Base-by-base conservation (phyloP, 2,888 invertebrate species). In the Pyrgus malvae region DNA sequence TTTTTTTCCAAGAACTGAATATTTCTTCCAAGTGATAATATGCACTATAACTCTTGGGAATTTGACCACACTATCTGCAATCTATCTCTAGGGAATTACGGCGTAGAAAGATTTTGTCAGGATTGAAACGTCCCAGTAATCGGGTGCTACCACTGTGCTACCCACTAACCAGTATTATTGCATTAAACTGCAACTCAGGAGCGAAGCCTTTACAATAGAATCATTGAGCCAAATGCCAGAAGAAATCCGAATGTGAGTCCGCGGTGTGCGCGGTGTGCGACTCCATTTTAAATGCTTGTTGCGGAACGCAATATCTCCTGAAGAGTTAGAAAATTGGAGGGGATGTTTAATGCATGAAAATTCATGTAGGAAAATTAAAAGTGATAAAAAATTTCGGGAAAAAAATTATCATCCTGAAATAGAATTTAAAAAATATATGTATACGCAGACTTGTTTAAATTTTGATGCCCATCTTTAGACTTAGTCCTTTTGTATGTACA, bases 101-200 rank as follows among this genome's bases (percentile, higher is more conserved):
- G 40, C 49, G 29, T 44, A 44, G 25, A 31, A 23, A 31, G 42
- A 42, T 35, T 42, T 42, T 14, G 42, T 31, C 11, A 35, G 50
- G 50, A 42, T 42, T 50, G 27, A 23, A 50, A 25, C 33, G 50
- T 51, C 50, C 35, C 31, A 19, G 35, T 51, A 51, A 53, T 53
- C 37, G 53, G 29, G 45, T 45, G 53, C 45, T n/a, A n/a, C n/a
- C n/a, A n/a, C n/a, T n/a, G n/a, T n/a, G n/a, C n/a, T n/a, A 53
- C 53, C 53, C 45, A 53, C 53, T 53, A 48, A 48, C 48, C 44
- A 53, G 27, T 29, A 37, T 53, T 53, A 53, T 53, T 53, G 53
- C 53, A 53, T 53, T 51, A 45, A 44, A 27, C 53, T 53, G 53
- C 53, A 45, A 45, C 38, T 14, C 14, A 14, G 53, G 45, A 44